These are phyloP conservation scores for Druon quercuslanigerum DNA, from an alignment of 1,140 invertebrate genomes.

Conservation along the genomic window DNA sequence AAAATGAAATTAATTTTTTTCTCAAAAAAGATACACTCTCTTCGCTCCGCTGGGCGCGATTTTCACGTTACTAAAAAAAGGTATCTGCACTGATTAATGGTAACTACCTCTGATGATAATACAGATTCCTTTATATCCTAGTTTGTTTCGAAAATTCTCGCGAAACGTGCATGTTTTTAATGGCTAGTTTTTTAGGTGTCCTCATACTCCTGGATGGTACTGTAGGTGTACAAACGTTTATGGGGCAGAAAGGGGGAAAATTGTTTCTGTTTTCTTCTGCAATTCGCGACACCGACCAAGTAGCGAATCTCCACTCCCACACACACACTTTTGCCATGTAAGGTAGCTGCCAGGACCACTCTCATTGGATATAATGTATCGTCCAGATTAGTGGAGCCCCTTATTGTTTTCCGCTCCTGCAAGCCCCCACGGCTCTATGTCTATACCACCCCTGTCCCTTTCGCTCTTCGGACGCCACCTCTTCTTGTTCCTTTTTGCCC, in stretches of 20 bases:
- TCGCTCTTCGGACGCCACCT: constrained; percentile 32
- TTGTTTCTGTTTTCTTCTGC: constrained; percentile 40
- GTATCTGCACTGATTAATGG: no score
- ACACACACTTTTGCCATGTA: not conserved
- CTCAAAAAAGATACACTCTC: no score
- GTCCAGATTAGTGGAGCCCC: constrained; percentile 69
- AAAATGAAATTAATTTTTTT: no score
- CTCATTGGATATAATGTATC: constrained; percentile 73
- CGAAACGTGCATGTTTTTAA: no score
- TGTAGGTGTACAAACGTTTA: constrained; percentile 43
- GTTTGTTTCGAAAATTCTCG: no score
- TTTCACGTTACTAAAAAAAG: no score
- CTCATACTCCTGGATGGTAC: no score
- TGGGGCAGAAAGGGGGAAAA: constrained; percentile 44
- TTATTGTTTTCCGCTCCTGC: constrained; percentile 74
- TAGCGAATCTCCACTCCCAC: constrained; percentile 32
- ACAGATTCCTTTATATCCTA: no score
- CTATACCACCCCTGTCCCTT: constrained; percentile 24
- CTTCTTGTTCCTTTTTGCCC: constrained; percentile 49
- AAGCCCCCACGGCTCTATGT: constrained; percentile 38
- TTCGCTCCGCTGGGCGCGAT: no score
- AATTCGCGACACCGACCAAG: constrained; percentile 38
- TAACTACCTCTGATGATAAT: no score
- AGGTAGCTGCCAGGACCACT: constrained; percentile 67
- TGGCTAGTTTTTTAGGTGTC: no score